A percentile compares a stretch with the other conserved stretches of the same genome.
phyloP scores from a whole-genome alignment of 2,113 vertebrate species.

The Forbesichthys agassizii region DNA sequence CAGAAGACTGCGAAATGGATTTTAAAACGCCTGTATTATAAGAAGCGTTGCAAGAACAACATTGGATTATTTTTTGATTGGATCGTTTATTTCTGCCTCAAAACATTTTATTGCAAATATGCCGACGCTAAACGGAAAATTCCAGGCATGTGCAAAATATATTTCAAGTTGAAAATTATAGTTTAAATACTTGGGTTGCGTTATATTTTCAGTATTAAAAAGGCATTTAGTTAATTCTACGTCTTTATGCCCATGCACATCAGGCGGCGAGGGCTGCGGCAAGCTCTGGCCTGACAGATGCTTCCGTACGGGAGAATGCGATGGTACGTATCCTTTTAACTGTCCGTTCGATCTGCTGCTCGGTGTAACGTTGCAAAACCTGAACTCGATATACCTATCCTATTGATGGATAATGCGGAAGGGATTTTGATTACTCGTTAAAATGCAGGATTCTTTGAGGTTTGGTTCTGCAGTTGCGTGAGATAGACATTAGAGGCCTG shows the following conservation, averaged over 20 bases:
- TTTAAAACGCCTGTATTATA: slow-evolving; percentile 24
- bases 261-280: slow-evolving; percentile 72
- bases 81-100: slow-evolving; percentile 44
- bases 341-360: slow-evolving; percentile 32
- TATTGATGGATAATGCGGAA: not conserved
- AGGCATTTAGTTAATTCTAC: slow-evolving; percentile 38
- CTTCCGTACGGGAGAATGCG: slow-evolving; percentile 61
- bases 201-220: slow-evolving; percentile 18
- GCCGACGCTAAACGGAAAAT: slow-evolving; percentile 26
- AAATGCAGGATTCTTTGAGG: slow-evolving; percentile 13
- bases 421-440: slow-evolving; percentile 7
- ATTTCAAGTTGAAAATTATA: slow-evolving; percentile 26
- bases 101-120: slow-evolving; percentile 46
- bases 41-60: slow-evolving; percentile 6
- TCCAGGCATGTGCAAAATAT: slow-evolving; percentile 26
- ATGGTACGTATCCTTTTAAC: slow-evolving; percentile 64
- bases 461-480: slow-evolving; percentile 55
- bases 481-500: slow-evolving; percentile 64
- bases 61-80: slow-evolving; percentile 35
- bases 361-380: not conserved
- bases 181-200: slow-evolving; percentile 2
- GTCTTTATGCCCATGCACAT: slow-evolving; percentile 64
- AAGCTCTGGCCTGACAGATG: slow-evolving; percentile 72
- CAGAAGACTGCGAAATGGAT: slow-evolving; percentile 35
- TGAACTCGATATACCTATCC: not conserved